Evolutionary conservation across 2,888 invertebrate genomes (phyloP).

Genomic region (Tenthredo notha): DNA sequence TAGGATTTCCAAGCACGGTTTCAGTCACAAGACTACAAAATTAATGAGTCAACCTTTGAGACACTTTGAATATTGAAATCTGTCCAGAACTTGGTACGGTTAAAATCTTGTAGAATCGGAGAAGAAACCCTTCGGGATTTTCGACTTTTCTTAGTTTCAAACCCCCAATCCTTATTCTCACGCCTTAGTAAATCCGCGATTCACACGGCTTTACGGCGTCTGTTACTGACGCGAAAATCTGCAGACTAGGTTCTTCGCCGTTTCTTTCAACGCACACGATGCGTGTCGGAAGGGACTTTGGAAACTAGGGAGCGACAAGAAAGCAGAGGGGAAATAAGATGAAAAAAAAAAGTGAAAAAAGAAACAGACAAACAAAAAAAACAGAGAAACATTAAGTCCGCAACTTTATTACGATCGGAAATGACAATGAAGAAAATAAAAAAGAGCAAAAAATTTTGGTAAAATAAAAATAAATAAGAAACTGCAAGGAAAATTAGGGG

Average conservation of each 20-base stretch:
- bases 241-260: constrained; percentile 3
- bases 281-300: not conserved
- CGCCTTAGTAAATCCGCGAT: not conserved
- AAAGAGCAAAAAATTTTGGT: not conserved
- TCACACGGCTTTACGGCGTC: not conserved
- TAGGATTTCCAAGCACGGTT: constrained; percentile 16
- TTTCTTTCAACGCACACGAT: constrained; percentile 12
- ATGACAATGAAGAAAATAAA: not conserved
- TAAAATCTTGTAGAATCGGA: not conserved
- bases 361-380: too few relatives aligned
- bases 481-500: not conserved
- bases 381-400: not conserved
- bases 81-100: not conserved
- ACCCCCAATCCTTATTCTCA: not conserved
- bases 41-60: not conserved
- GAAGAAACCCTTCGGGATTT: not conserved
- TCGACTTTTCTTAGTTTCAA: not conserved
- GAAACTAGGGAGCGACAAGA: not conserved
- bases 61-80: not conserved
- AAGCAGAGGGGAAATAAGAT: not conserved
- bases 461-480: not conserved
- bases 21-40: not conserved
- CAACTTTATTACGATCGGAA: constrained; percentile 33
- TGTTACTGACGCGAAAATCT: constrained; percentile 8
- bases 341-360: not conserved